These are phyloP conservation scores for Mormyrops attenuatus DNA, from an alignment of 2,797 vertebrate genomes.

Conservation along the genomic window DNA sequence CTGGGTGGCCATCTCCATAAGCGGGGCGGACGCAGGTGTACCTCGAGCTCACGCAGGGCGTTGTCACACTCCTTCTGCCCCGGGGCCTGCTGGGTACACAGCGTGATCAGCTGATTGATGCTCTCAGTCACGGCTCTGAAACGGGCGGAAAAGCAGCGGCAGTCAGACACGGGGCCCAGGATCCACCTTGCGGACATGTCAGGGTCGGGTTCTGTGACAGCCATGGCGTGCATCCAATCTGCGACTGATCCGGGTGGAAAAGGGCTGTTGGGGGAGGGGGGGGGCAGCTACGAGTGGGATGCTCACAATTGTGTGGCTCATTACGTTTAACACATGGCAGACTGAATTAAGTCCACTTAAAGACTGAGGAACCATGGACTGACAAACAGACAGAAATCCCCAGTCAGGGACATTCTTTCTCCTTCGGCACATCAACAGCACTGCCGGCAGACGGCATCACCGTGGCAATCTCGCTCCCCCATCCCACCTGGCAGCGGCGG, in stretches of 20 bases:
- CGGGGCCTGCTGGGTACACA: constrained; percentile 94
- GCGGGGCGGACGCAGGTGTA: constrained; percentile 40
- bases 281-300: neutral
- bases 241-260: neutral
- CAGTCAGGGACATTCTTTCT: neutral
- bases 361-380: neutral
- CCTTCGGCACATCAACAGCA: neutral
- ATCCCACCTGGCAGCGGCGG: constrained; percentile 88
- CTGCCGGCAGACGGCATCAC: neutral
- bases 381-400: neutral
- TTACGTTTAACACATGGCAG: neutral
- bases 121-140: constrained; percentile 94
- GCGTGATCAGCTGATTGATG: constrained; percentile 95
- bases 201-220: neutral
- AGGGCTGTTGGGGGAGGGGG: neutral
- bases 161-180: neutral
- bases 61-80: constrained; percentile 98
- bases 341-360: neutral
- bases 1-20: neutral
- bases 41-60: constrained; percentile 92
- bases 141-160: constrained; percentile 42
- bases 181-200: neutral
- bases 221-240: neutral
- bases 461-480: neutral
- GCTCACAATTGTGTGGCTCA: neutral